phyloP scores from a whole-genome alignment of 2,797 vertebrate species.

The Distichodus sexfasciatus region DNA sequence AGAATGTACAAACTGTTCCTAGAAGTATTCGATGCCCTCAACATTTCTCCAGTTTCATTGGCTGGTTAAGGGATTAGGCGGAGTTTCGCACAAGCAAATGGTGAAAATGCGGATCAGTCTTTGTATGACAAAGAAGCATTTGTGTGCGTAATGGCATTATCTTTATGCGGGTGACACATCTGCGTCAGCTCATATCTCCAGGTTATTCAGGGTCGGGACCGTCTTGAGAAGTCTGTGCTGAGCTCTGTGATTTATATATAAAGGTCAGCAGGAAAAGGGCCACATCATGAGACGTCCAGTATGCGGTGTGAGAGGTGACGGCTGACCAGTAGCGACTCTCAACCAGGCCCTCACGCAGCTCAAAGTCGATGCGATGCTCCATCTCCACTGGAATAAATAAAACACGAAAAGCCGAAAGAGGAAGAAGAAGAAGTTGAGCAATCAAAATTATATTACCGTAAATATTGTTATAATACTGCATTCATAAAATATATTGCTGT shows the following conservation, averaged over 20 bases:
- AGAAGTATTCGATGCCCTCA: neutral
- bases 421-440: too few relatives aligned
- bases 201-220: slow-evolving; percentile 63
- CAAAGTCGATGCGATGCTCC: slow-evolving; percentile 94
- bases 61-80: slow-evolving; percentile 14
- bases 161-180: too few relatives aligned
- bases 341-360: slow-evolving; percentile 94
- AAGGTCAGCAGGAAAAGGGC: slow-evolving; percentile 95
- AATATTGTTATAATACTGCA: too few relatives aligned
- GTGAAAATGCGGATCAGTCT: slow-evolving; percentile 15
- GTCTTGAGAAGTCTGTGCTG: slow-evolving; percentile 54
- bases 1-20: neutral
- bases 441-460: too few relatives aligned
- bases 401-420: slow-evolving; percentile 10
- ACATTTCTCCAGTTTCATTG: neutral
- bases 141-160: slow-evolving; percentile 28
- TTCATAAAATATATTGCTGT: too few relatives aligned
- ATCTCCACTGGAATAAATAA: slow-evolving; percentile 81
- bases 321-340: slow-evolving; percentile 98
- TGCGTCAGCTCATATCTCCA: slow-evolving; percentile 20
- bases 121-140: slow-evolving; percentile 45
- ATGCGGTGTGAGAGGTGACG: slow-evolving; percentile 96
- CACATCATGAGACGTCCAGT: slow-evolving; percentile 95
- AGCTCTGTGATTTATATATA: slow-evolving; percentile 83
- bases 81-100: slow-evolving; percentile 17